Evolutionary conservation across 2,797 vertebrate genomes (phyloP).

Genomic region (Silurus aristotelis): DNA sequence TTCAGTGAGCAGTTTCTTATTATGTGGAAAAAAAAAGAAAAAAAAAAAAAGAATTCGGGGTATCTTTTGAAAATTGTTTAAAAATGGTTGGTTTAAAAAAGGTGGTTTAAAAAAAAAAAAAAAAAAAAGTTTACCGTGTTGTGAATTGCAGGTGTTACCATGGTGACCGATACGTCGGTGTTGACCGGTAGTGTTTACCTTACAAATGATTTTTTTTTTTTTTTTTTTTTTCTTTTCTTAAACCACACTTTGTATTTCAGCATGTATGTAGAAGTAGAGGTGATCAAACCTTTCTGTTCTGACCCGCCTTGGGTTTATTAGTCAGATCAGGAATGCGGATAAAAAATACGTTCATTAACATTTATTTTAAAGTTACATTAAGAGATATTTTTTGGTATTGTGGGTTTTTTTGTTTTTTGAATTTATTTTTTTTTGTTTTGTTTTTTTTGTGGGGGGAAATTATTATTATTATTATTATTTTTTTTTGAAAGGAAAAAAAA

Average conservation of each 20-base stretch:
- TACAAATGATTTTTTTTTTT: not conserved
- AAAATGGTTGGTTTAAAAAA: not conserved
- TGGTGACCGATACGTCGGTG: not conserved
- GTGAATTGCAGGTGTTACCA: not conserved
- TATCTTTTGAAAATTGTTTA: not conserved
- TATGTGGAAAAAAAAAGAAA: not conserved
- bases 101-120: not conserved
- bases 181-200: not conserved
- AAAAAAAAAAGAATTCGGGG: not conserved
- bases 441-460: not conserved
- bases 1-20: constrained; percentile 35
- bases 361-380: constrained; percentile 39
- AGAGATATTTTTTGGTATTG: not conserved
- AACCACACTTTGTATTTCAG: not conserved
- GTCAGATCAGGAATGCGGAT: not conserved
- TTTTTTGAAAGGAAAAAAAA: not conserved
- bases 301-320: constrained; percentile 24
- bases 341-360: not conserved
- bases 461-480: too few species aligned
- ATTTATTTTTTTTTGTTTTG: not conserved
- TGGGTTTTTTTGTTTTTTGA: not conserved
- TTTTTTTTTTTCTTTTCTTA: not conserved
- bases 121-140: not conserved
- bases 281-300: constrained; percentile 18
- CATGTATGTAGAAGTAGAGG: not conserved